Evolutionary conservation across 1,140 invertebrate species (phyloP), one percentile per base, ranked within the genome.

Genomic region (Lerema accius): DNA sequence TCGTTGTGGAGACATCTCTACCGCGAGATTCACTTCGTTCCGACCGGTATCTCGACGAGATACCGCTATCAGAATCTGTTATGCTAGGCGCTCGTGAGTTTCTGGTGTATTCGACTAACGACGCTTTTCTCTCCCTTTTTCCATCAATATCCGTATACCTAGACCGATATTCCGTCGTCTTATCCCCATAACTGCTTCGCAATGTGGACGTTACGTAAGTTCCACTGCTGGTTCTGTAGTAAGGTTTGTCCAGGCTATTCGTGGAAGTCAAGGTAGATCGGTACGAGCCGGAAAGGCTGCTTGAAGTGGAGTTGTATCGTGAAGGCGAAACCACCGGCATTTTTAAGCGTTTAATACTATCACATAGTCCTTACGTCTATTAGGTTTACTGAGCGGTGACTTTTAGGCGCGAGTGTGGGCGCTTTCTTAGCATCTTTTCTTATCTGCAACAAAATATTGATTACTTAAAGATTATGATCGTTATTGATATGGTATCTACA

Each of bases 241-340:
- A 92, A 0, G 92, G 91, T 66, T 92, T 90, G 59, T 93, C 92
- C 3, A 92, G 70, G 43, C 86, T 88, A 0, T 83, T 78, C 0
- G 92, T 82, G 0, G 91, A 89, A 50, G 82, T 86, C 40, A 90
- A 71, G 0, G 91, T 87, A 0, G 92, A 92, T 23, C 93, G 73
- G 64, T 92, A 93, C 0, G 92, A 92, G 0, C 92, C 91, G 1
- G 90, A 80, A 0, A 88, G 78, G 53, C 84, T 84, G 11, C 78
- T 76, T 7, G 86, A 82, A 3, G 87, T 74, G 1, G 81, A 78
- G 37, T 76, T 84, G 60, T 82, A 91, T 4, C 92, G 73, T 26
- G 92, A 91, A 9, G 92, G 92, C 16, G 92, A 93, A n/a, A 93
- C 83, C 10, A 93, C 92, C 55, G 93, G 92, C 93, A 93, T 93